These are phyloP conservation scores for Arnoldichthys spilopterus DNA, from an alignment of 2,797 vertebrate species.

Conservation along the genomic window DNA sequence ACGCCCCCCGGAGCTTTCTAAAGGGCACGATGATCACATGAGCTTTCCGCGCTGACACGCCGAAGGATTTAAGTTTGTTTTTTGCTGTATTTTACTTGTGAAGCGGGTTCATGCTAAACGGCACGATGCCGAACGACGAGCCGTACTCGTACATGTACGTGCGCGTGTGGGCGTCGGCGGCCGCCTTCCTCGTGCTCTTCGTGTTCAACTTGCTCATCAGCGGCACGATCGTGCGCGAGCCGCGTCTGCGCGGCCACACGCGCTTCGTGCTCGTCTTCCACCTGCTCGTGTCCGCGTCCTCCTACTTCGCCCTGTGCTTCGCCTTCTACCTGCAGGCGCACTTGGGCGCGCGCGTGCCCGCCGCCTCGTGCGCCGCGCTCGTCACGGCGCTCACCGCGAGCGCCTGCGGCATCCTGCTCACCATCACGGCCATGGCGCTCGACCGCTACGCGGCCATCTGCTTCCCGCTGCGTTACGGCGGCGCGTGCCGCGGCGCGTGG, in stretches of 20 bases:
- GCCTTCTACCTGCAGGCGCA: slow-evolving; percentile 75
- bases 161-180: slow-evolving; percentile 74
- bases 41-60: neutral
- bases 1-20: neutral
- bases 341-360: slow-evolving; percentile 16
- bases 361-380: slow-evolving; percentile 62
- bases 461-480: slow-evolving; percentile 74
- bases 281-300: slow-evolving; percentile 74
- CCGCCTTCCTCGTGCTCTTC: slow-evolving; percentile 73
- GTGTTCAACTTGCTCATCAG: slow-evolving; percentile 80
- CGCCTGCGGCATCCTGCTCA: slow-evolving; percentile 79
- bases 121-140: neutral
- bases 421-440: slow-evolving; percentile 80
- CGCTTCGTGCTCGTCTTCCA: slow-evolving; percentile 80
- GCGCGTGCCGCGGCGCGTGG: slow-evolving; percentile 58
- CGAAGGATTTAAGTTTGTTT: neutral
- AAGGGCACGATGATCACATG: neutral
- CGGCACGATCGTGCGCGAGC: slow-evolving; percentile 73
- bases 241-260: slow-evolving; percentile 70
- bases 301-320: slow-evolving; percentile 72
- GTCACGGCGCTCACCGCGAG: slow-evolving; percentile 72
- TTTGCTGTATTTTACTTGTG: neutral
- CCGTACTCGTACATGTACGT: slow-evolving; percentile 60
- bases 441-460: slow-evolving; percentile 79
- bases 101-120: neutral